Base-by-base conservation (phyloP, 1,140 invertebrate genomes). In the Drosophila seguyi region DNA sequence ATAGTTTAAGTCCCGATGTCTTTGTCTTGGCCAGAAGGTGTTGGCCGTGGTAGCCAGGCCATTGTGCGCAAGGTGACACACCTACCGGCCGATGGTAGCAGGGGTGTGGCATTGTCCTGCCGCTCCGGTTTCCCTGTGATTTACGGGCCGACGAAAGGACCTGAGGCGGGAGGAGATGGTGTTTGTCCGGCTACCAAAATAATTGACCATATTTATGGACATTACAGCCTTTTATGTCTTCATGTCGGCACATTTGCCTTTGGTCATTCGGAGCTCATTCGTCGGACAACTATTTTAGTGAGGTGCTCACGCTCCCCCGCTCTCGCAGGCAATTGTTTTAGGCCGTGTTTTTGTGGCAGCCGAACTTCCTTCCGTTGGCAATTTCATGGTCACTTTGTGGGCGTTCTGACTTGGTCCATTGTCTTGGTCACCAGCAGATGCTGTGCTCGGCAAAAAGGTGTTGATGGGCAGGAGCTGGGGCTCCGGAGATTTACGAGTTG, bases 331-430 rank as follows among this genome's bases (percentile, higher is more conserved):
- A 79, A 90, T 88, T 88, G 85, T 84, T 85, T 90, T 81, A 74
- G 85, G 80, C 85, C 76, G 47, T 90, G 85, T 87, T 87, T 90
- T 88, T 88, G 81, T 90, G 85, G 74, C 85, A 88, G 44, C 63
- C 77, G 81, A 79, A 88, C 85, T 88, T 88, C 73, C 84, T 87
- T 87, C 84, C 85, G 85, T 75, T 73, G 84, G 81, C 81, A 85
- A 88, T 90, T 90, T 90, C 81, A 88, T 88, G 85, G 68, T 88
- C 85, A 88, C 84, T 88, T 79, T 88, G 85, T 85, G 85, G 85
- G 85, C 85, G 85, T 85, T 79, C 29, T 72, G 65, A 80, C 69
- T 78, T 63, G 84, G 68, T 60, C 75, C 72, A 87, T 87, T 87
- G 84, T 87, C 60, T 59, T 53, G 25, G 20, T 18, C 20, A 44